A percentile compares a stretch with the other conserved stretches of the same genome.
Conservation (phyloP, 2,113 vertebrate species). For the Oryzias curvinotus region DNA sequence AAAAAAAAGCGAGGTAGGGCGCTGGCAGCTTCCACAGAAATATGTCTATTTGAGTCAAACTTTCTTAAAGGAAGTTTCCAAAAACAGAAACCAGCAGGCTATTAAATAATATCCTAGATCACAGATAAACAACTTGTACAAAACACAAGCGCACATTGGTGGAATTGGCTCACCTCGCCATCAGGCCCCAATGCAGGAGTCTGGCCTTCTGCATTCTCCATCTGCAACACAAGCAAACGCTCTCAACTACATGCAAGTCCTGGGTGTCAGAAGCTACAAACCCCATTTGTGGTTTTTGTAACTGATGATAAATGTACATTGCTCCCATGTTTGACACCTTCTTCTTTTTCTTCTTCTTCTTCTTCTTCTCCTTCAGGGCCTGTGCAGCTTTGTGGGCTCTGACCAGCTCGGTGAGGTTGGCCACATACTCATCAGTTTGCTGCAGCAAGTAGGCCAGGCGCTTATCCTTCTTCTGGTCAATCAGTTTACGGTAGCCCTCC, state of each 20-base stretch:
- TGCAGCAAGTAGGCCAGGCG: slow-evolving; percentile 95
- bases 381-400: slow-evolving; percentile 94
- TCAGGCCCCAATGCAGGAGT: slow-evolving; percentile 86
- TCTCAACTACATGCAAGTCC: neutral
- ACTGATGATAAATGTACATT: neutral
- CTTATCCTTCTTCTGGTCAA: slow-evolving; percentile 99
- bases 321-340: slow-evolving; percentile 69
- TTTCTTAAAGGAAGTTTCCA: too few relatives aligned
- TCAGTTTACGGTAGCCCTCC: slow-evolving; percentile 96
- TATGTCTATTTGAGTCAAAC: too few relatives aligned
- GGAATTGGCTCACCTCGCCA: slow-evolving; percentile 82
- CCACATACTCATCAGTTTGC: slow-evolving; percentile 97
- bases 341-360: slow-evolving; percentile 94
- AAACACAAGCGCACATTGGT: too few relatives aligned
- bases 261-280: neutral
- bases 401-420: slow-evolving; percentile 95
- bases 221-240: slow-evolving; percentile 67
- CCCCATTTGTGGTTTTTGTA: too few relatives aligned
- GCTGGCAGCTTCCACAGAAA: too few relatives aligned
- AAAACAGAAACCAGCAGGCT: too few relatives aligned
- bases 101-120: too few relatives aligned
- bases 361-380: slow-evolving; percentile 95
- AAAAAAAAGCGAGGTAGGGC: too few relatives aligned
- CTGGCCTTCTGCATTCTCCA: slow-evolving; percentile 86
- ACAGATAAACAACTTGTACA: too few relatives aligned